Conservation (phyloP, 1,140 invertebrate species). For the Mycetomoellerius zeteki region DNA sequence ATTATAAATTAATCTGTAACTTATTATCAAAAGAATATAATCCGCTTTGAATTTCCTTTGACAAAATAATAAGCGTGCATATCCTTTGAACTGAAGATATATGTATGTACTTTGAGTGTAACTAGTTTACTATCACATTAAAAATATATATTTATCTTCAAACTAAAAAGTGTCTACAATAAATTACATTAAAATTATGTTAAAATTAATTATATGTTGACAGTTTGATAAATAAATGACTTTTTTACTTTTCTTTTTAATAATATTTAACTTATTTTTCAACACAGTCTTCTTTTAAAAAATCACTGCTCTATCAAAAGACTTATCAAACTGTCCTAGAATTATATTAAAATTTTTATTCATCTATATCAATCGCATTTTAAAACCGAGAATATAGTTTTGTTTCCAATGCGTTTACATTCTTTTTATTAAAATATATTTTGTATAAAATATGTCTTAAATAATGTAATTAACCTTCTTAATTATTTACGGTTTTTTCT, state of each 20-base stretch:
- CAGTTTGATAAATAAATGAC: no score
- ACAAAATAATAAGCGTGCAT: neutral
- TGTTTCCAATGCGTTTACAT: neutral
- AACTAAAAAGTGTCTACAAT: neutral
- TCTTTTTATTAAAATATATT: neutral
- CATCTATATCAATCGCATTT: neutral
- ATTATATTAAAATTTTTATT: neutral
- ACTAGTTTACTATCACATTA: neutral
- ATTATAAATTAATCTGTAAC: conserved; percentile 35
- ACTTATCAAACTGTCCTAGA: neutral
- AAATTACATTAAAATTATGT: neutral
- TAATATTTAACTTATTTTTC: no score
- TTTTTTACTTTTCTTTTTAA: no score
- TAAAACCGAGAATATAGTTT: neutral
- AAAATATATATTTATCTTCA: neutral
- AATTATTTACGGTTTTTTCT: neutral
- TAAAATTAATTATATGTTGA: no score
- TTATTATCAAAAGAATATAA: neutral
- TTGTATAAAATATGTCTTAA: conserved; percentile 2
- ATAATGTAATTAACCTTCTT: neutral
- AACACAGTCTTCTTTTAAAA: no score
- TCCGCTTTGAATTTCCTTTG: conserved; percentile 2
- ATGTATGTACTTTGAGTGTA: neutral
- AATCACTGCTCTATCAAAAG: no score
- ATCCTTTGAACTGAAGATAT: neutral